Base-by-base conservation (phyloP, 2,888 invertebrate genomes). In the Sphaerolaimus hirsutus region DNA sequence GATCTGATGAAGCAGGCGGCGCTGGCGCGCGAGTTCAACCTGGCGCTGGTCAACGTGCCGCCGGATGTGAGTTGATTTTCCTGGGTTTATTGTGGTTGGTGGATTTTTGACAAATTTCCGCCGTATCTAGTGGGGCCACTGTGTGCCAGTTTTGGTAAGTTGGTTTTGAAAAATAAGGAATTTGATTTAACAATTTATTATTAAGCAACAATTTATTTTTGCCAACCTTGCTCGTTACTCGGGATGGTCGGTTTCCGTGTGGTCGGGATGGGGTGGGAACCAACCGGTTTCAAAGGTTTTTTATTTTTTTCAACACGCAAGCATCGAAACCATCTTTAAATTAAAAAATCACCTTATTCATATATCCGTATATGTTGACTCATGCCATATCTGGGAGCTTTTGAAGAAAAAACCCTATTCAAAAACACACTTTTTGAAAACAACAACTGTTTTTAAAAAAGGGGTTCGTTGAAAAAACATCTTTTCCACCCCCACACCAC, bases 1-100 rank as follows among this genome's bases (percentile, higher is more conserved):
- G 74, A 76, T 46, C 81, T 78, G 58, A 73, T 75, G 32, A 65
- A 70, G 2, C 78, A 83, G 46, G 57, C 68, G 17, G 58, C 68
- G 17, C 81, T 40, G 62, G 91, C 87, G n/a, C 26, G 26, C 24
- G 86, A 89, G 63, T 87, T 81, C 63, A 69, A 71, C 2, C 70
- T 97, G 49, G 84, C 86, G 27, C 78, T 82, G 61, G 76, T 83
- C 27, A 71, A 74, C 56, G 74, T 86, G 62, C 86, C 89, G 7
- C 69, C 74, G 47, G 91, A 93, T n/a, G n/a, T n/a, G n/a, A n/a
- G n/a, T n/a, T n/a, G n/a, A n/a, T n/a, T n/a, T n/a, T n/a, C n/a
- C n/a, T n/a, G n/a, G n/a, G n/a, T n/a, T n/a, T n/a, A n/a, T n/a
- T n/a, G n/a, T n/a, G n/a, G 14, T 7, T 10, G 29, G 72, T 68